Conservation (phyloP, 2,888 invertebrate species). For the Ichneumoninae sp. region DNA sequence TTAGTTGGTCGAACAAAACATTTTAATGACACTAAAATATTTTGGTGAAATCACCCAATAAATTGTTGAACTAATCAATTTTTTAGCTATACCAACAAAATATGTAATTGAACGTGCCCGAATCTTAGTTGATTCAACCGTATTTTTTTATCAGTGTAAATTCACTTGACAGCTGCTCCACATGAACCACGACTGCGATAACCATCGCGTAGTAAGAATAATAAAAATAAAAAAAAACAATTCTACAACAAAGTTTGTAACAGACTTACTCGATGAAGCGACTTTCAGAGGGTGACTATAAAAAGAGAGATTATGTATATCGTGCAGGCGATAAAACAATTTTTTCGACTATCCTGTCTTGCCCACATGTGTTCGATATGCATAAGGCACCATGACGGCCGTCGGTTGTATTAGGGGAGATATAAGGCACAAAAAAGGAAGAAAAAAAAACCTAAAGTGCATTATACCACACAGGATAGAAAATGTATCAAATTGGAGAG, state of each 20-base stretch:
- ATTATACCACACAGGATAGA: slow-evolving; percentile 72
- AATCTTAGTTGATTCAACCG: too few species aligned
- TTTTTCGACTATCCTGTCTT: slow-evolving; percentile 12
- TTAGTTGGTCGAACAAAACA: too few species aligned
- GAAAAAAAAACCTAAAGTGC: slow-evolving; percentile 72
- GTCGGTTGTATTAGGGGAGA: slow-evolving; percentile 39
- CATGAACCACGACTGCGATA: background rate
- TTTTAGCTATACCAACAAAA: too few species aligned
- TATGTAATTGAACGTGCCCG: too few species aligned
- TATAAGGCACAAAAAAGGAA: slow-evolving; percentile 52
- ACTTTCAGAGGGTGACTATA: background rate
- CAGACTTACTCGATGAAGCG: background rate
- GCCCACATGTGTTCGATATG: slow-evolving; percentile 25
- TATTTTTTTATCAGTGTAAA: background rate
- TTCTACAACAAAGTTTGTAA: background rate
- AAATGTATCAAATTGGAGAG: slow-evolving; percentile 82
- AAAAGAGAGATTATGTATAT: slow-evolving; percentile 18
- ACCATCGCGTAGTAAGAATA: background rate
- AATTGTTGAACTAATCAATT: too few species aligned
- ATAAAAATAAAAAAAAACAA: background rate
- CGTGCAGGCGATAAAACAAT: slow-evolving; percentile 26
- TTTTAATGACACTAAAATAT: too few species aligned
- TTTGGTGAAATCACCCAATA: too few species aligned
- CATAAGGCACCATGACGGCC: slow-evolving; percentile 4
- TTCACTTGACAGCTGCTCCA: background rate